Conservation (phyloP, 2,113 vertebrate genomes). For the Eurystomus gularis region DNA sequence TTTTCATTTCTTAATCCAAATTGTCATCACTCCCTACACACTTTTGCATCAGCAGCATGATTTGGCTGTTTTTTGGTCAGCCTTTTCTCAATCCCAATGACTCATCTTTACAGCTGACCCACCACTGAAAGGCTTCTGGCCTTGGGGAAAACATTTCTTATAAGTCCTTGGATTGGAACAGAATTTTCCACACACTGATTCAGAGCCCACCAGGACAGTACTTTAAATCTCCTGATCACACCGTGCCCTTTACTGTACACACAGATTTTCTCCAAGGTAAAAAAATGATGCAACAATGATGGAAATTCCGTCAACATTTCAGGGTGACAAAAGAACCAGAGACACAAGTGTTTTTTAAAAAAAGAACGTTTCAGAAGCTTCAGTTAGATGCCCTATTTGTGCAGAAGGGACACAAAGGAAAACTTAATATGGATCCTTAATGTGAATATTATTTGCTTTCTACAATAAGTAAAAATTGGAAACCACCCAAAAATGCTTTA, state of each 20-base stretch:
- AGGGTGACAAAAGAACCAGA: background rate
- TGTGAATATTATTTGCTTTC: background rate
- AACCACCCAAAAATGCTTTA: background rate
- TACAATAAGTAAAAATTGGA: background rate
- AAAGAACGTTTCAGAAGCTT: background rate
- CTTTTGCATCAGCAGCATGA: background rate
- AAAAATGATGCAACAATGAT: background rate
- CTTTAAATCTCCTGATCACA: background rate
- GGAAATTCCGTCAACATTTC: background rate
- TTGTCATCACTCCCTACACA: conserved; percentile 18
- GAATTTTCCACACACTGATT: background rate
- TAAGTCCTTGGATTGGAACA: background rate
- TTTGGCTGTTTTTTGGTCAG: conserved; percentile 31
- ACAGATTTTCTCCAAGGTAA: background rate
- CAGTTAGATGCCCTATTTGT: background rate
- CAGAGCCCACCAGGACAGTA: background rate
- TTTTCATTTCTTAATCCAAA: conserved; percentile 42
- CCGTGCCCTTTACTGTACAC: background rate
- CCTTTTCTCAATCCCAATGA: conserved; percentile 16
- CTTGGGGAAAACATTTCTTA: background rate
- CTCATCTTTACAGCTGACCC: conserved; percentile 55
- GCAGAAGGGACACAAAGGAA: background rate
- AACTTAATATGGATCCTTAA: background rate
- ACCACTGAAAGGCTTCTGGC: background rate
- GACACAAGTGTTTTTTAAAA: background rate